Base-by-base conservation (phyloP, 2,888 invertebrate species). In the Drosophila putrida region DNA sequence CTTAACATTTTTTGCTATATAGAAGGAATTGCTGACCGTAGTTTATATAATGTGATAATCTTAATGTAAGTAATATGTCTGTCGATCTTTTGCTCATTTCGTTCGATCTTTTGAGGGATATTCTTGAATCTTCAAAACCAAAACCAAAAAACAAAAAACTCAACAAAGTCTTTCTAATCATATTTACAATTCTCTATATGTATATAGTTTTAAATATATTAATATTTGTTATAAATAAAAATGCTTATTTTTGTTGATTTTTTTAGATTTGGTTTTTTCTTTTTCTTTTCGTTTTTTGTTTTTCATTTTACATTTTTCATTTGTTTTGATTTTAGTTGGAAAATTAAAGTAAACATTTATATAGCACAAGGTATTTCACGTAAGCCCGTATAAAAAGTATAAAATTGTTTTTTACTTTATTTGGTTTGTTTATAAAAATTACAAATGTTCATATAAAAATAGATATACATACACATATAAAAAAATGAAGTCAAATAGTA, bases 341-440 rank as follows among this genome's bases (percentile, higher is more conserved):
- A 83, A 83, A 86, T 79, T 65, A 77, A 77, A 79, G 77, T 82
- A 80, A 82, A 82, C 73, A 68, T 80, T 80, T 64, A 84, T 80
- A 82, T 82, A 82, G 82, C 78, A 82, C 78, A 82, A 80, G 82
- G 66, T 83, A 78, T 64, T 74, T 47, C 39, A 87, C 71, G 71
- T 84, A 87, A 84, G 87, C 82, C 76, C 87, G 80, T 84, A 84
- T 82, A 87, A 84, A 87, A 87, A 84, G 87, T 84, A 87, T 87
- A 84, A 84, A 84, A 84, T 85, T 85, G 68, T 74, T 64, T 64
- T 74, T 74, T 71, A 51, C 57, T 70, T 76, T 67, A 68, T 61
- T 79, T 55, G 55, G 36, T 46, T 44, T 53, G 53, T 76, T 79
- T 80, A 80, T 78, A 85, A 82, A 82, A 85, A 78, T 82, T 82